Base-by-base conservation (phyloP, 2,113 vertebrate genomes). In the Dolichallabes microphthalmus region DNA sequence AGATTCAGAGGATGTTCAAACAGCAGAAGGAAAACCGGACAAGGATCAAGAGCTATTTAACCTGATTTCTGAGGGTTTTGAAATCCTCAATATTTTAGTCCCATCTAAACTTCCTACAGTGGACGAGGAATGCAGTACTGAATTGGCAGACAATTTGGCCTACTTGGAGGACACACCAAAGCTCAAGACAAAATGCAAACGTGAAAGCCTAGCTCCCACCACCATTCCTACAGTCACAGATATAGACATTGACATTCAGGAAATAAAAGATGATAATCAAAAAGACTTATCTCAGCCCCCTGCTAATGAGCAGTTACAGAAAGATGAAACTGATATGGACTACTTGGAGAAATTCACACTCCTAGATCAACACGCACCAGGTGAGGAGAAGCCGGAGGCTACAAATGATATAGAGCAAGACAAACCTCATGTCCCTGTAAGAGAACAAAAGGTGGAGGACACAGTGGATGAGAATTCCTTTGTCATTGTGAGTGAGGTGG, bases 301-400 rank as follows among this genome's bases (percentile, higher is more conserved):
- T 81, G 58, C 25, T 8, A 86, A 85, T 27, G 87, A 86, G 77
- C 80, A 82, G 50, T 17, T 79, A 39, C 87, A 83, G 75, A 93
- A 76, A 80, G 92, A 93, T 30, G 88, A 87, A 74, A 80, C 69
- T 22, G 95, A 96, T 82, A 91, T 96, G 80, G 98, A 99, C 92
- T 98, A 98, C 92, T 96, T 98, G 90, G 97, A 97, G 94, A 97
- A 97, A 89, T 97, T 97, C 78, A 98, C 95, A 8, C 92, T 99
- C 88, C 90, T 97, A 89, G 97, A 98, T 91, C 93, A 94, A 87
- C 94, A 95, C 84, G 90, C 94, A 4, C 88, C 91, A 50, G n/a
- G 27, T 79, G 84, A 90, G 86, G 91, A 79, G 76, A 81, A 80
- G 17, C 81, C 53, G 35, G 64, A 30, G 25, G 27, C 5, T 8